Base-by-base conservation (phyloP, 2,888 invertebrate genomes). In the Autographa pulchrina region DNA sequence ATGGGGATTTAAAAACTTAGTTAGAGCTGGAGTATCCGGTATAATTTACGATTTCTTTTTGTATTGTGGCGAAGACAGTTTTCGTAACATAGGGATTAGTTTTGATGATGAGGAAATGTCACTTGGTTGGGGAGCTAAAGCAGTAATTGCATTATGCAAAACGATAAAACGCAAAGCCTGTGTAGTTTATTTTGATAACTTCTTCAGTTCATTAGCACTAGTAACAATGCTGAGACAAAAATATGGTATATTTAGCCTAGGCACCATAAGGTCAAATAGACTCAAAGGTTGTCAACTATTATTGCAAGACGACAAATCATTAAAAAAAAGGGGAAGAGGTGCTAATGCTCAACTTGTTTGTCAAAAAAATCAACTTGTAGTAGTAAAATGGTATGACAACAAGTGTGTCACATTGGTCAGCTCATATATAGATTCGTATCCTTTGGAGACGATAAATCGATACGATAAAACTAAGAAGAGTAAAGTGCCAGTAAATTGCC, bases 111-210 rank as follows among this genome's bases (percentile, higher is more conserved):
- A 41, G 18, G 68, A 69, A 60, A 31, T 52, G 8, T 32, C 16
- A 48, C 48, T 69, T 20, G 52, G 64, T 16, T 20, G 59, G 25
- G 69, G 69, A 9, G 60, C 60, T 54, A 69, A 69, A 16, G 52
- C 63, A 25, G 69, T 69, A 20, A 54, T 54, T 20, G 54, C 54
- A 20, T 20, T 54, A 54, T 54, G 18, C 20, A 54, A 54, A 54
- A 54, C 54, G n/a, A 54, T 54, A 54, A 54, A 54, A 54, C 18
- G 20, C 11, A 54, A 54, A 18, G 9, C 20, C 52, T 66, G 48
- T 58, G 52, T 66, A 31, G 61, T 66, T 13, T 66, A 87, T 38
- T 65, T 65, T 41, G 43, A 65, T 11, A 65, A 65, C 18, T 65
- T 65, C 43, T 65, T 43, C n/a, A 65, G 14, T 52, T 52, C 18